These are phyloP conservation scores for Pedicia rivosa DNA, from an alignment of 2,888 invertebrate genomes.

Conservation along the genomic window DNA sequence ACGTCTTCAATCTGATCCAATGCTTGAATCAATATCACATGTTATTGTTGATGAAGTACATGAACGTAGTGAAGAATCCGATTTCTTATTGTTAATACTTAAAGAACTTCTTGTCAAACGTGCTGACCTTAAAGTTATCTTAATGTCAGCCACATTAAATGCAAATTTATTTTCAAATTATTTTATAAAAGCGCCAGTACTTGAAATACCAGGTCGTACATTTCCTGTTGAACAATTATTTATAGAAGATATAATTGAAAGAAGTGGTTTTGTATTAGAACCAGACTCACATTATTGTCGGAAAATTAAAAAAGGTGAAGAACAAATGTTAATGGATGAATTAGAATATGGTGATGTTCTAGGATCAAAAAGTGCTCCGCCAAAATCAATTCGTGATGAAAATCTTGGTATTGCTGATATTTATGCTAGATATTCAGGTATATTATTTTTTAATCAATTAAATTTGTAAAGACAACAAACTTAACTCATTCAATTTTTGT, in stretches of 20 bases:
- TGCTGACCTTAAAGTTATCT: constrained; percentile 61
- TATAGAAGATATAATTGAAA: constrained; percentile 66
- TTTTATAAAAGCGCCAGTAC: constrained; percentile 60
- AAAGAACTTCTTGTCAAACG: constrained; percentile 56
- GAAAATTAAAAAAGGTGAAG: constrained; percentile 40
- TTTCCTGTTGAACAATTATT: constrained; percentile 70
- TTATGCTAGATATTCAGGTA: constrained; percentile 46
- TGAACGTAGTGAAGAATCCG: constrained; percentile 79
- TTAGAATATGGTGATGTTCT: constrained; percentile 45
- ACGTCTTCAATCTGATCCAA: constrained; percentile 63
- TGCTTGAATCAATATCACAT: constrained; percentile 63
- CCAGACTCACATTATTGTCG: constrained; percentile 41
- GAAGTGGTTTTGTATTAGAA: constrained; percentile 40
- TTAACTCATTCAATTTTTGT: too few relatives aligned
- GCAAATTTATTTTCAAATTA: constrained; percentile 70
- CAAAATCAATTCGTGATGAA: constrained; percentile 51
- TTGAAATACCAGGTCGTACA: constrained; percentile 71
- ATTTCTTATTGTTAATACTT: constrained; percentile 72
- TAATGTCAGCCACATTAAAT: constrained; percentile 91
- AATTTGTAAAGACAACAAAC: too few relatives aligned
- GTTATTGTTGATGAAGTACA: constrained; percentile 85
- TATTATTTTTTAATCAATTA: constrained; percentile 9
- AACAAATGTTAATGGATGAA: constrained; percentile 43
- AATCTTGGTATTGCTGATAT: constrained; percentile 50
- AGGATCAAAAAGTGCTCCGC: constrained; percentile 36